Conservation (phyloP, 1,140 invertebrate genomes). For the Cydia pomonella region DNA sequence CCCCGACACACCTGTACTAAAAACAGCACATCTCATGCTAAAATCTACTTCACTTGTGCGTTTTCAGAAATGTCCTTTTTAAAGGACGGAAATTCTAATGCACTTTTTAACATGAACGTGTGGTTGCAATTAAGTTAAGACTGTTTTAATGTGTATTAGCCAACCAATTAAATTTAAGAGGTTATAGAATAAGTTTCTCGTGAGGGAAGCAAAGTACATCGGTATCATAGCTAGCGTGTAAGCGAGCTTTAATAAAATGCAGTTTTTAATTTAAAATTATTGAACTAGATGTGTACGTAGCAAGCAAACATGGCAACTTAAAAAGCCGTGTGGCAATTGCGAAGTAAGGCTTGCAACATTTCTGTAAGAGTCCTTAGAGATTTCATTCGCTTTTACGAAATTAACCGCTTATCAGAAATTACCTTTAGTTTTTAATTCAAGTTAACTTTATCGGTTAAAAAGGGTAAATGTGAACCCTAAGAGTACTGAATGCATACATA, state of each 20-base stretch:
- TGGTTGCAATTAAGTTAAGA: background rate
- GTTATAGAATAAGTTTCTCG: slow-evolving; percentile 35
- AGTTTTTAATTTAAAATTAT: slow-evolving; percentile 73
- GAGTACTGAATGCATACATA: background rate
- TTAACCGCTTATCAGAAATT: slow-evolving; percentile 1
- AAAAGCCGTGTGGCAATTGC: slow-evolving; percentile 78
- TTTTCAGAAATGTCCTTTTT: slow-evolving; percentile 38
- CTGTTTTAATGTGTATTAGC: slow-evolving; percentile 62
- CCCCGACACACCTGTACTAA: slow-evolving; percentile 40
- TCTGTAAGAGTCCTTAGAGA: slow-evolving; percentile 74
- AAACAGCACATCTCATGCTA: slow-evolving; percentile 3
- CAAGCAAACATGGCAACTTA: slow-evolving; percentile 67
- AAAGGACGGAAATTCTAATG: background rate
- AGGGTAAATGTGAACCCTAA: background rate
- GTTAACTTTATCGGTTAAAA: slow-evolving; percentile 7
- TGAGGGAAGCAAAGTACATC: background rate
- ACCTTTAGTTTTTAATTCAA: background rate
- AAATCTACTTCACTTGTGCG: slow-evolving; percentile 34
- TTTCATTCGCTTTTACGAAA: slow-evolving; percentile 50
- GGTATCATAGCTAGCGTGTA: background rate
- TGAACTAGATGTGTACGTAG: slow-evolving; percentile 67
- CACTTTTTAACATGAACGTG: background rate
- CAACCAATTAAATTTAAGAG: slow-evolving; percentile 77
- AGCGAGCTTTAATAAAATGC: slow-evolving; percentile 54
- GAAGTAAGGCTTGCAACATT: slow-evolving; percentile 76